These are phyloP conservation scores for Phortica variegata DNA, from an alignment of 1,140 invertebrate species.

Conservation along the genomic window DNA sequence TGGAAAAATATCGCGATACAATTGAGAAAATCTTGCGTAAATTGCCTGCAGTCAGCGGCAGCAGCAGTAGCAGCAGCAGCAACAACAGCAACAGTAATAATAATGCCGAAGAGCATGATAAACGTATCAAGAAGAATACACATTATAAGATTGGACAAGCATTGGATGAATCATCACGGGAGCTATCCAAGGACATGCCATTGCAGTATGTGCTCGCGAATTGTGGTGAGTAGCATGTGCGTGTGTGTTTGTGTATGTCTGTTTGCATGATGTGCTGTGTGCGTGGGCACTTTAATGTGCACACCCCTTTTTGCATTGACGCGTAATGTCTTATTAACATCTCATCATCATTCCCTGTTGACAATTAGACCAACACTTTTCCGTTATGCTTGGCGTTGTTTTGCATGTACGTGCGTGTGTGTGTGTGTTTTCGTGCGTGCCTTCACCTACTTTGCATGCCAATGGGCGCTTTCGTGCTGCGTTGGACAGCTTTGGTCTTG, in stretches of 20 bases:
- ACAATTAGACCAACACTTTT: no score
- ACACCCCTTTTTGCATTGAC: no score
- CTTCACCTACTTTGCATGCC: no score
- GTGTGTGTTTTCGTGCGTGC: slow-evolving; percentile 27
- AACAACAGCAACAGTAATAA: slow-evolving; percentile 38
- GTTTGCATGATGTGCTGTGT: slow-evolving; percentile 24
- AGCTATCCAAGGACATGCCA: slow-evolving; percentile 61
- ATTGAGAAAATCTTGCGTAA: slow-evolving; percentile 69
- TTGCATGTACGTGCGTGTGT: slow-evolving; percentile 14
- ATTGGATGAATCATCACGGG: slow-evolving; percentile 62
- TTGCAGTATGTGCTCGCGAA: slow-evolving; percentile 62
- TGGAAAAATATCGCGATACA: slow-evolving; percentile 80
- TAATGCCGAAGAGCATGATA: slow-evolving; percentile 70
- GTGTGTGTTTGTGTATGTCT: slow-evolving; percentile 3
- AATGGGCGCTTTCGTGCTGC: no score
- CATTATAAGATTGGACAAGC: slow-evolving; percentile 62
- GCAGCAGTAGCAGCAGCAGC: slow-evolving; percentile 18
- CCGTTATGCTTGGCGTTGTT: slow-evolving; percentile 22
- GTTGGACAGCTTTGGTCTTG: no score
- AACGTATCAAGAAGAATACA: slow-evolving; percentile 65
- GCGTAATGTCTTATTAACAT: no score
- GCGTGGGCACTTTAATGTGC: no score
- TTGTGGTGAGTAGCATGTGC: slow-evolving; percentile 59
- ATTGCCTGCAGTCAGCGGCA: slow-evolving; percentile 57
- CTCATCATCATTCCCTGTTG: no score